phyloP scores from a whole-genome alignment of 2,113 vertebrate genomes.

The Andinoacara biseriatus region DNA sequence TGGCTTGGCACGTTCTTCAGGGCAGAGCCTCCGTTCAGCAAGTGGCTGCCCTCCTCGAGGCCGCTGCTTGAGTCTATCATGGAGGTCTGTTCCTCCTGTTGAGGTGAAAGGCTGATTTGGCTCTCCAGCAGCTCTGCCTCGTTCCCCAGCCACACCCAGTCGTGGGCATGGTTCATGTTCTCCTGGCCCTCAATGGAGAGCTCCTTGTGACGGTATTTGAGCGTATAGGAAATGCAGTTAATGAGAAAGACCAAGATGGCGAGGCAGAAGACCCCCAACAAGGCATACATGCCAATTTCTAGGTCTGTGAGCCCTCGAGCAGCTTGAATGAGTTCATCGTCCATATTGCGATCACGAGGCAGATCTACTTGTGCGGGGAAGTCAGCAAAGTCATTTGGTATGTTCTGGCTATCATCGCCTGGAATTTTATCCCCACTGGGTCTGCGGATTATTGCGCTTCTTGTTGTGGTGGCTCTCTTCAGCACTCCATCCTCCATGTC shows the following conservation, averaged over 20 bases:
- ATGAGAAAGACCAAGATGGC: constrained; percentile 97
- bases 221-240: constrained; percentile 94
- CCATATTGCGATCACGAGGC: constrained; percentile 79
- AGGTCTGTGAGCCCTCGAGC: constrained; percentile 89
- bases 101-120: constrained; percentile 77
- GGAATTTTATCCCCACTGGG: constrained; percentile 80
- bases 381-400: constrained; percentile 90
- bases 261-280: constrained; percentile 96
- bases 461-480: constrained; percentile 81
- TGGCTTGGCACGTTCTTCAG: constrained; percentile 84
- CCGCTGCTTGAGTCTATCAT: constrained; percentile 85
- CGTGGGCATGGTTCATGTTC: constrained; percentile 89
- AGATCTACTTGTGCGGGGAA: constrained; percentile 91
- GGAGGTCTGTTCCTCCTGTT: constrained; percentile 86
- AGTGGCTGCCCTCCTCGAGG: constrained; percentile 82
- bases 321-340: constrained; percentile 81
- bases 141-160: constrained; percentile 98
- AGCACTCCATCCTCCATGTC: constrained; percentile 83
- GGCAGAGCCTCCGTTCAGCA: constrained; percentile 83
- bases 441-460: constrained; percentile 77
- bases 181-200: constrained; percentile 89
- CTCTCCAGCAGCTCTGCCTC: constrained; percentile 90
- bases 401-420: constrained; percentile 81
- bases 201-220: constrained; percentile 94
- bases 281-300: constrained; percentile 97